Evolutionary conservation across 2,113 vertebrate genomes (phyloP), one percentile per base, ranked within the genome.

Genomic region (Sorex fumeus): DNA sequence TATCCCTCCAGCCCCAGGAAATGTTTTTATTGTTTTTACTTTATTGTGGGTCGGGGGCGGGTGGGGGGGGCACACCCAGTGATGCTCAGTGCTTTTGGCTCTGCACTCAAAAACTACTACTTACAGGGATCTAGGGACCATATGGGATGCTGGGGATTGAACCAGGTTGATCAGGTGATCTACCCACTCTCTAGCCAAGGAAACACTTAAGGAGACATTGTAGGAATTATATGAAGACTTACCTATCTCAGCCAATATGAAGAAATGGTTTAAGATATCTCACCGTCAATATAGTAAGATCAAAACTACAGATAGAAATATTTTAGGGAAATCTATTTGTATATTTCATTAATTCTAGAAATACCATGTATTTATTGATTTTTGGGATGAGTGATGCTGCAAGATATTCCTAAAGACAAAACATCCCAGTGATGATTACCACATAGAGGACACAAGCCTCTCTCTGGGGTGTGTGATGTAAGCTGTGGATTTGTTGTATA

Each of bases 321-420:
- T 53, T 53, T 81, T 40, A 43, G 82, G 15, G 47, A 34, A 78
- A 72, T 67, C 77, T 91, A 84, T 84, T 74, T 70, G 9, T 70
- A 21, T 70, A 76, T 81, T 76, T 40, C 78, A 21, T 77, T 90
- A 82, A 79, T 76, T 76, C 71, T 92, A 69, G 36, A 88, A 88
- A 88, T 79, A 66, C 1, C 18, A 9, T 64, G 32, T 3, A 60
- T 40, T 18, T 57, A 32, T 81, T 74, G 15, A 60, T 88, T 85
- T 81, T 18, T 93, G 74, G 28, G 2, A 5, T 81, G 64, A 6
- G 23, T 79, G 32, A 40, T 93, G 15, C 45, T 91, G 30, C 8
- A 64, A 78, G 53, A 53, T 53, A 53, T 53, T 50, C 32, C 50
- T 30, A 4, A 47, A 76, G 32, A 72, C 13, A 83, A 45, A 45